Base-by-base conservation (phyloP, 2,888 invertebrate species). In the Platycnemis pennipes region DNA sequence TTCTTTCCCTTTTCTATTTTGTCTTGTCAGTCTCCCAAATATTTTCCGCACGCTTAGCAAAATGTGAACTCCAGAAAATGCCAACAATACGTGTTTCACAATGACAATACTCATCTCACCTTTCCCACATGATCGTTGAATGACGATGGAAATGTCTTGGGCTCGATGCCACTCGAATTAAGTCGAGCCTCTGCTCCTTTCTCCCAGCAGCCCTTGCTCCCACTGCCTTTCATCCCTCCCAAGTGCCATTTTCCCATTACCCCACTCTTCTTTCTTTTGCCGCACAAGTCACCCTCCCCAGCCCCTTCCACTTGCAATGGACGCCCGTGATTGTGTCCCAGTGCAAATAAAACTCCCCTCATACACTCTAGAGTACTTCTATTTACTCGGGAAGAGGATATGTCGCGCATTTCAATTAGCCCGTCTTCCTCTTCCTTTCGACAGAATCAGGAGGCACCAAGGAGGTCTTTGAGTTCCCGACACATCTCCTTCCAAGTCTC, bases 371-470 rank as follows among this genome's bases (percentile, higher is more conserved):
- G 13, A 11, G 31, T 37, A 11, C 77, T 37, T 77, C 37, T 77
- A 8, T 77, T 37, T 77, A 77, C 77, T 0, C 77, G 26, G 3
- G 77, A 8, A 2, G 77, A 89, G 53, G 26, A 42, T 89, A 44
- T 26, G 89, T 22, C 56, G 56, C 89, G 56, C 56, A 89, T 63
- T 42, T 56, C 56, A 89, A 89, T 89, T 89, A 56, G 56, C 89
- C 63, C 89, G 56, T 89, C 13, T 37, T 56, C 89, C 53, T 63
- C 26, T 42, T 63, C 56, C 53, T 63, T 56, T 89, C 89, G 89
- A 56, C n/a, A n/a, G 19, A 49, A 89, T 56, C 89, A 42, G 53
- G 22, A 49, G 22, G 53, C 49, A 89, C 88, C 31, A 49, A 88
- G 53, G 88, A 53, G 31, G 7, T 8, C 31, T 22, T 11, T 37